These are phyloP conservation scores for Pantherophis guttatus DNA, from an alignment of 2,113 vertebrate species.

Conservation along the genomic window DNA sequence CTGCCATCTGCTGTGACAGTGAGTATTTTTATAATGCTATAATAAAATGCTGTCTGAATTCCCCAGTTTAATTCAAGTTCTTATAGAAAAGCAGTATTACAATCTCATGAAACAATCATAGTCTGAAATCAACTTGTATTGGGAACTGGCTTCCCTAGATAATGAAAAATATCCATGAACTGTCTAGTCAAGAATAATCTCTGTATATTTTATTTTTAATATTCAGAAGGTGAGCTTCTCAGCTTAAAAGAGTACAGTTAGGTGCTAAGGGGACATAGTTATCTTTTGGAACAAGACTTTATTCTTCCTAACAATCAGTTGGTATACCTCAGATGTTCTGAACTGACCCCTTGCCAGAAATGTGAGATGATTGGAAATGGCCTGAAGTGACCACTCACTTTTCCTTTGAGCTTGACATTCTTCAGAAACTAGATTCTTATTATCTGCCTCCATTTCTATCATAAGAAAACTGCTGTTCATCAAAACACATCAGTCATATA, in stretches of 20 bases:
- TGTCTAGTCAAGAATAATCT: neutral
- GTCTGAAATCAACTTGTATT: neutral
- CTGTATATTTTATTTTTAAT: neutral
- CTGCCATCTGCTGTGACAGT: neutral
- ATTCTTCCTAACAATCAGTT: neutral
- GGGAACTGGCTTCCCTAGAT: neutral
- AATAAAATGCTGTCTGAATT: neutral
- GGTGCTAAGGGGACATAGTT: neutral
- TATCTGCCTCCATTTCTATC: neutral
- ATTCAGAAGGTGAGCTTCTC: neutral
- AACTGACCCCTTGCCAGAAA: neutral
- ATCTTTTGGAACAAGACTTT: neutral
- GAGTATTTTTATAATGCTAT: neutral
- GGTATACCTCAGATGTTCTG: neutral
- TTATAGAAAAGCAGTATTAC: neutral
- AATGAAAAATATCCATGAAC: neutral
- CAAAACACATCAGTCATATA: neutral
- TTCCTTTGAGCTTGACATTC: neutral
- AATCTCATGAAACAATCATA: neutral
- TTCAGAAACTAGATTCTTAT: neutral
- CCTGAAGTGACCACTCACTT: rapidly evolving
- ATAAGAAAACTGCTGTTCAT: neutral
- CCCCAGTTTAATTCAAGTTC: neutral
- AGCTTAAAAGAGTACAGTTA: neutral
- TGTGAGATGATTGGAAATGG: neutral